Evolutionary conservation across 2,113 vertebrate species (phyloP).

Genomic region (Thalassoma bifasciatum): DNA sequence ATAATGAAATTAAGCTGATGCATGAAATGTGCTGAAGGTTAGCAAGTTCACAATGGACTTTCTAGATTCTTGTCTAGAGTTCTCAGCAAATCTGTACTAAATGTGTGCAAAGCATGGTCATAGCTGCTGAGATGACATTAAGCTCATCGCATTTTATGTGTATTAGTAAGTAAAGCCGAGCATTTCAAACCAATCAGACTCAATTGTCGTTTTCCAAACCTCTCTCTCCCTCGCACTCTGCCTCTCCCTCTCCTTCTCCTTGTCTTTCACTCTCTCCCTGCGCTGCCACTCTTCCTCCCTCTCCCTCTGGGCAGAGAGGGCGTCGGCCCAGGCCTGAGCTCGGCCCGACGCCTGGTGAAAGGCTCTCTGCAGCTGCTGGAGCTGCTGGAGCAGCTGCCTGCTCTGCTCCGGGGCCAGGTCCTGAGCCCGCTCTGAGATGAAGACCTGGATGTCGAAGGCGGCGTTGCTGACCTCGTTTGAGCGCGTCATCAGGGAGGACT

Average conservation of each 20-base stretch:
- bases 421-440: conserved; percentile 91
- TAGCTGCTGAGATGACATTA: conserved; percentile 29
- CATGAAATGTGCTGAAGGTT: conserved; percentile 36
- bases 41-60: conserved; percentile 18
- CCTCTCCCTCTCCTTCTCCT: conserved; percentile 65
- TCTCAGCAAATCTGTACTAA: not conserved
- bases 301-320: conserved; percentile 79
- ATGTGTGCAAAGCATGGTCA: conserved; percentile 26
- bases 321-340: conserved; percentile 77
- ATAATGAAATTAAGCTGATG: conserved; percentile 1
- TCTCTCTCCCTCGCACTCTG: conserved; percentile 78
- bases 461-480: conserved; percentile 84
- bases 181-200: conserved; percentile 24
- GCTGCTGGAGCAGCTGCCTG: conserved; percentile 86
- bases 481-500: conserved; percentile 78
- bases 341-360: conserved; percentile 85
- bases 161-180: conserved; percentile 34
- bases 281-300: conserved; percentile 68
- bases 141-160: not conserved
- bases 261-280: conserved; percentile 54
- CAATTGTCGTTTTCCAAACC: conserved; percentile 78
- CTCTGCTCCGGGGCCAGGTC: conserved; percentile 90
- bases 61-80: not conserved
- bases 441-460: conserved; percentile 88
- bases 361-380: conserved; percentile 88